These are phyloP conservation scores for Ephestia elutella DNA, from an alignment of 1,140 invertebrate genomes.

Conservation along the genomic window DNA sequence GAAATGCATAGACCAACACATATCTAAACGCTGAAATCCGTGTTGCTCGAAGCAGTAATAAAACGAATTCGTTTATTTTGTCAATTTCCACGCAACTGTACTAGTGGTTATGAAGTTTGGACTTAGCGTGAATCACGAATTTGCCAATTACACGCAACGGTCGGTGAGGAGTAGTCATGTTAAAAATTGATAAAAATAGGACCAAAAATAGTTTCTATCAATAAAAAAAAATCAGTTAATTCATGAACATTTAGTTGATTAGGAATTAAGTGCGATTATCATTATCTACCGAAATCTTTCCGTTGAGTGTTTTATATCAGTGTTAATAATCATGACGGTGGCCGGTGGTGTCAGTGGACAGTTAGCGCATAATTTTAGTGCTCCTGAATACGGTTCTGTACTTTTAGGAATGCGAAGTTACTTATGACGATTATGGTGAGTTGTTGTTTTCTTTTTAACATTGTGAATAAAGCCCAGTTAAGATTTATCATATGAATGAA, in stretches of 20 bases:
- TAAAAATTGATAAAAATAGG: neutral
- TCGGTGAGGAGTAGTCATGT: neutral
- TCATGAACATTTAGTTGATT: neutral
- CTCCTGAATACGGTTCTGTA: neutral
- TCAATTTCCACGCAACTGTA: neutral
- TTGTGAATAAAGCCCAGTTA: neutral
- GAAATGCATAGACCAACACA: too few relatives aligned
- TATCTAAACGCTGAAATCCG: too few relatives aligned
- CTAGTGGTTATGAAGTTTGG: neutral
- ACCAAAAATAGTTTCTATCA: neutral
- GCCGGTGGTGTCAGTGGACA: neutral
- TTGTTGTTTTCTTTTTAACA: neutral
- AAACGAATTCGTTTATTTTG: neutral
- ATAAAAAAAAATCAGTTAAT: neutral
- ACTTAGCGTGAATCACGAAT: neutral
- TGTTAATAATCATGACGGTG: neutral
- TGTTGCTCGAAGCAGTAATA: neutral
- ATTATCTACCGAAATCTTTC: neutral
- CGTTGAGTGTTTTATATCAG: constrained; percentile 1
- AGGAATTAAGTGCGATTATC: neutral
- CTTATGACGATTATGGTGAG: constrained; percentile 2
- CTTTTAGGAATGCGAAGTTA: neutral
- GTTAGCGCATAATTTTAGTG: neutral
- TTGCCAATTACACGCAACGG: neutral
- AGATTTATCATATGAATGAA: too few relatives aligned